A percentile compares a stretch with the other conserved stretches of the same genome.
These are phyloP conservation scores for Mixornis gularis DNA, from an alignment of 2,113 vertebrate species.

Conservation along the genomic window DNA sequence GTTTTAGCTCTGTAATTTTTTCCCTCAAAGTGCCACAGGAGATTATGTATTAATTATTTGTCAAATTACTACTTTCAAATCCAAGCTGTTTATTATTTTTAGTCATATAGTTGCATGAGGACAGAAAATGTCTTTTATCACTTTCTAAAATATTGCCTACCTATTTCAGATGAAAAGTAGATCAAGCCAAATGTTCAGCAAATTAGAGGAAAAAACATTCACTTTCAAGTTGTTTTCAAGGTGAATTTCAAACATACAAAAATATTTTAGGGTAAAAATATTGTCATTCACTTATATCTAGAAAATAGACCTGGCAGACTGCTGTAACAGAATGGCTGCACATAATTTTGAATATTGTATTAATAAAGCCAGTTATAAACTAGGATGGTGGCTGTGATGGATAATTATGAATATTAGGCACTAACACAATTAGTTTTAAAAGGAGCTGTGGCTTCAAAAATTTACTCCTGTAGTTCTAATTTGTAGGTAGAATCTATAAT, in stretches of 20 bases:
- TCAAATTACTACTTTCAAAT: background rate
- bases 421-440: constrained; percentile 13
- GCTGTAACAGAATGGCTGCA: background rate
- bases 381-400: background rate
- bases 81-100: background rate
- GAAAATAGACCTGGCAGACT: background rate
- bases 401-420: constrained; percentile 17
- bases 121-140: background rate
- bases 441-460: background rate
- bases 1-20: background rate
- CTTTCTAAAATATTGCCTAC: background rate
- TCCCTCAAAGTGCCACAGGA: background rate
- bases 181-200: background rate
- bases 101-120: background rate
- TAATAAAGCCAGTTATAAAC: constrained; percentile 24
- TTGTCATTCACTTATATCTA: background rate
- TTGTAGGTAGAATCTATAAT: constrained; percentile 18
- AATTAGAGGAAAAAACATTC: background rate
- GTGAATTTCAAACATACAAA: background rate
- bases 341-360: background rate
- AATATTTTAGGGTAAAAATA: constrained; percentile 4
- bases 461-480: constrained; percentile 24
- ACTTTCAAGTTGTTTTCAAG: constrained; percentile 5
- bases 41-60: background rate
- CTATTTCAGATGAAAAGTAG: background rate